These are phyloP conservation scores for Rhinophrynus dorsalis DNA, from an alignment of 2,797 vertebrate species.

Conservation along the genomic window DNA sequence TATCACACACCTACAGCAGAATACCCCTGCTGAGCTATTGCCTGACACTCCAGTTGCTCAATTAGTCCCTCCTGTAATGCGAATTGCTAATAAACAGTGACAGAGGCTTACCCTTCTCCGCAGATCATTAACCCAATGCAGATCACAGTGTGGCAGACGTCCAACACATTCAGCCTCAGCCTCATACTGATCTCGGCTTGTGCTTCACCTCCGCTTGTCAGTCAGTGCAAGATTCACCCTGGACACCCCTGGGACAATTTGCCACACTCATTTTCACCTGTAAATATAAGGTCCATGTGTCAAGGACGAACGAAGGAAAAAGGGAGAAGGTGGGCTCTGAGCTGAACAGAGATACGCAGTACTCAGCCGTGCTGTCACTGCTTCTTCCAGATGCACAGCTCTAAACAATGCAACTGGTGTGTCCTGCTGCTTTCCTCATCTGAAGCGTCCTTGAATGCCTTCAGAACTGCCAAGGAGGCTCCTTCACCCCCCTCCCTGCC, in stretches of 20 bases:
- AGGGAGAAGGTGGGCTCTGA: not conserved
- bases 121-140: slow-evolving; percentile 42
- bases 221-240: not conserved
- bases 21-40: not conserved
- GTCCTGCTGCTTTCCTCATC: slow-evolving; percentile 14
- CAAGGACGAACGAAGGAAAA: not conserved
- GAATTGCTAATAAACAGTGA: not conserved
- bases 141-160: slow-evolving; percentile 43
- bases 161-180: slow-evolving; percentile 32
- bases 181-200: slow-evolving; percentile 24
- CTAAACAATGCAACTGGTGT: slow-evolving; percentile 33
- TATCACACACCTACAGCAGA: not conserved
- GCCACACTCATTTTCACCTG: slow-evolving; percentile 31
- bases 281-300: not conserved
- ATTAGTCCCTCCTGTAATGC: too few relatives aligned
- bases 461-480: not conserved
- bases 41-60: not conserved
- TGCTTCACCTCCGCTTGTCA: slow-evolving; percentile 1
- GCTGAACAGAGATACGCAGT: not conserved
- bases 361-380: slow-evolving; percentile 12
- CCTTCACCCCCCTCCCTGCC: not conserved
- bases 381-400: slow-evolving; percentile 8
- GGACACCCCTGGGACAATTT: not conserved
- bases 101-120: slow-evolving; percentile 40
- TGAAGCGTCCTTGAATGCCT: slow-evolving; percentile 26